Conservation (phyloP, 2,113 vertebrate genomes). For the Chaenogobius annularis region DNA sequence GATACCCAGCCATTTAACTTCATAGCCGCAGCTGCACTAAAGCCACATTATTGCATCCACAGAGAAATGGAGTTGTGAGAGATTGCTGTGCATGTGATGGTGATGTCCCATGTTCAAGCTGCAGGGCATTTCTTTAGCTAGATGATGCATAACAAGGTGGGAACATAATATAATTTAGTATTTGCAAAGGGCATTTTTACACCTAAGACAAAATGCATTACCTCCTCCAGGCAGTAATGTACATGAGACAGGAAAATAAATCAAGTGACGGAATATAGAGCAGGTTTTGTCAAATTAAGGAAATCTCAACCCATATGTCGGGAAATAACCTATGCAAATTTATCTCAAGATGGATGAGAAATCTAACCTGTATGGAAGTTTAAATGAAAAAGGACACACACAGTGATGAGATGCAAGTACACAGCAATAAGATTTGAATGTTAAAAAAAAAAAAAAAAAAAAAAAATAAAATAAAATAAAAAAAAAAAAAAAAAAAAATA, state of each 20-base stretch:
- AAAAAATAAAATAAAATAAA: no score
- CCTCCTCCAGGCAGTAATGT: background rate
- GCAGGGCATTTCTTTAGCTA: conserved; percentile 19
- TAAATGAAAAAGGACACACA: conserved; percentile 15
- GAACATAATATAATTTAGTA: conserved; percentile 15
- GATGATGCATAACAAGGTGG: conserved; percentile 11
- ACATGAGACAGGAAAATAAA: conserved; percentile 48
- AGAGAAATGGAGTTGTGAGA: background rate
- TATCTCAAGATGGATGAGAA: conserved; percentile 56
- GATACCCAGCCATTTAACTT: background rate
- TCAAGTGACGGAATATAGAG: conserved; percentile 57
- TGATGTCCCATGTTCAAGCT: conserved; percentile 7
- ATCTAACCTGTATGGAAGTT: conserved; percentile 24
- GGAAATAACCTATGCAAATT: conserved; percentile 56
- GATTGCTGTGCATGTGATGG: conserved; percentile 14
- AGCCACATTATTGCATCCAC: background rate
- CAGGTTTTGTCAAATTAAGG: conserved; percentile 31
- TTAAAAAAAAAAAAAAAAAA: no score
- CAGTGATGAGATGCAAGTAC: background rate
- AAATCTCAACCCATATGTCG: conserved; percentile 32
- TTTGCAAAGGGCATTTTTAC: conserved; percentile 32
- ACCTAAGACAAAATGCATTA: conserved; percentile 22
- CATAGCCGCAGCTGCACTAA: background rate
- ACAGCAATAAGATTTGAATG: background rate
- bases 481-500: no score